Percentiles rank a stretch among this genome's conserved stretches.
phyloP scores from a whole-genome alignment of 2,113 vertebrate species.

The Nematolebias whitei region DNA sequence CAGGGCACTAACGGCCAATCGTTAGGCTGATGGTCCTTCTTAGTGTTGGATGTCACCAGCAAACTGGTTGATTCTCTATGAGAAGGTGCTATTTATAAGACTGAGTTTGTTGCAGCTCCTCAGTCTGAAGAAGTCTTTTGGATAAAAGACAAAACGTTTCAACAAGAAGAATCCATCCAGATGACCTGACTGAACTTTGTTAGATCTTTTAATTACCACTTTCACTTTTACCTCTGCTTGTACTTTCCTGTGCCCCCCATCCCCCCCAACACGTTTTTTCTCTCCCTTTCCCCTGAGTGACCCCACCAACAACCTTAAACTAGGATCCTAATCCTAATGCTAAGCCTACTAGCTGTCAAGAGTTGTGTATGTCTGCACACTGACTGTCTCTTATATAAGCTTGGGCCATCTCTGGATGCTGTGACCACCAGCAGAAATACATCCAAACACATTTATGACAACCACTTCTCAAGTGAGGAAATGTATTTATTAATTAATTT shows the following conservation, averaged over 20 bases:
- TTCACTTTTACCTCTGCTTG: constrained; percentile 23
- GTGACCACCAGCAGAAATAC: constrained; percentile 3
- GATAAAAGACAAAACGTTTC: too few species aligned
- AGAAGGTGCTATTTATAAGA: too few species aligned
- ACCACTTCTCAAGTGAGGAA: not conserved
- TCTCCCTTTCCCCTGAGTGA: constrained; percentile 39
- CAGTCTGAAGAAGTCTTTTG: too few species aligned
- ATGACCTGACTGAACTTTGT: too few species aligned
- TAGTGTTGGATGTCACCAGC: too few species aligned
- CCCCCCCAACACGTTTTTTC: not conserved
- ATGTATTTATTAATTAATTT: not conserved
- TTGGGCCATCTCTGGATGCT: constrained; percentile 35
- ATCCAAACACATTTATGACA: not conserved
- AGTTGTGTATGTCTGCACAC: constrained; percentile 62
- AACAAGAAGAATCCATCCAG: too few species aligned
- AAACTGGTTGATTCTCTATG: too few species aligned
- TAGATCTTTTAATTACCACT: not conserved
- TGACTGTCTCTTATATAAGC: constrained; percentile 66
- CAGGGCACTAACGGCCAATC: too few species aligned
- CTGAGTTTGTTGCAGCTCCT: too few species aligned
- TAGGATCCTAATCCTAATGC: constrained; percentile 72
- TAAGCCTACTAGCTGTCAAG: constrained; percentile 78
- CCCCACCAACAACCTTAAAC: constrained; percentile 41
- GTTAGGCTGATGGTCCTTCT: too few species aligned
- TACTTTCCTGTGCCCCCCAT: not conserved